A percentile compares a stretch with the other conserved stretches of the same genome.
Evolutionary conservation across 2,888 invertebrate species (phyloP).

Genomic region (Nipponacmea schrenckii): DNA sequence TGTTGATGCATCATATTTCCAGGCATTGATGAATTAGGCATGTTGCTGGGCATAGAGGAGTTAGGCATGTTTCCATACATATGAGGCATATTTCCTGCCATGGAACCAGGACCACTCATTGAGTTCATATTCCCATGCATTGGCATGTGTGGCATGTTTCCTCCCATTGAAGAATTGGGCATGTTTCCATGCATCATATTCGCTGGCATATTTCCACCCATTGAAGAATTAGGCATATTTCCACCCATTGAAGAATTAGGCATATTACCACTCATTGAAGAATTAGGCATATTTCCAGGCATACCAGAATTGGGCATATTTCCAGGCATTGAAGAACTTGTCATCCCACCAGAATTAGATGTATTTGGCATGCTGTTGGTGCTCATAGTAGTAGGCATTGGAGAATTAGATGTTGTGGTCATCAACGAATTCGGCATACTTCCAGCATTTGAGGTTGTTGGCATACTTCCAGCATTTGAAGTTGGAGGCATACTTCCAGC

Average conservation of each 20-base stretch:
- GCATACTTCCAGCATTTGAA: not conserved
- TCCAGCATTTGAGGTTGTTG: conserved; percentile 34
- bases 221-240: not conserved
- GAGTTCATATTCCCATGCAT: conserved; percentile 27
- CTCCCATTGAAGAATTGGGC: not conserved
- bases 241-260: conserved; percentile 10
- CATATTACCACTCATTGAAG: conserved; percentile 14
- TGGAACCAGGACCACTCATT: conserved; percentile 18
- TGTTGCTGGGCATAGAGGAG: conserved; percentile 13
- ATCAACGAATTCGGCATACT: conserved; percentile 26
- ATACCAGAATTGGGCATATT: conserved; percentile 26
- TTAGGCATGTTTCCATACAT: conserved; percentile 13
- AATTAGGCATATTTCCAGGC: conserved; percentile 14
- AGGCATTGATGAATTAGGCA: not conserved
- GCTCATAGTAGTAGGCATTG: not conserved
- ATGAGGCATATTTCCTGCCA: conserved; percentile 6
- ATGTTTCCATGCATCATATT: not conserved
- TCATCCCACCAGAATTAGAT: not conserved
- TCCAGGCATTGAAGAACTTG: conserved; percentile 20
- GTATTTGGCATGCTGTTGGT: not conserved
- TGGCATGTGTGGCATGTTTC: conserved; percentile 6
- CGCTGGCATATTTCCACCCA: not conserved
- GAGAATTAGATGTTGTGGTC: conserved; percentile 5
- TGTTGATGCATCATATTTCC: not conserved
- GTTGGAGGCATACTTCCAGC: conserved; percentile 6